Conservation (phyloP, 2,113 vertebrate species). For the Macaca fascicularis region T2T-MFA8v1.1 NC_088375.1:179409001-179409500, state of each 20-base stretch:
- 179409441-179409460: too few species aligned
- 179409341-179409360: slow-evolving; percentile 10
- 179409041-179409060: background rate
- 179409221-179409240: background rate
- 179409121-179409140: background rate
- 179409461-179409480: too few species aligned
- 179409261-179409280: background rate
- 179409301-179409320: background rate
- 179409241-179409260: background rate
- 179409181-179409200: background rate
- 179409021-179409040: background rate
- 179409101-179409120: background rate
- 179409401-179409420: too few species aligned
- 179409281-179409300: background rate
- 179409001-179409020: background rate
- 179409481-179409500: too few species aligned
- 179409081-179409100: background rate
- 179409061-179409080: background rate
- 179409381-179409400: background rate
- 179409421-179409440: too few species aligned
- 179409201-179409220: background rate
- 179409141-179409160: background rate
- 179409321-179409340: background rate
- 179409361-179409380: background rate
- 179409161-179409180: background rate